A percentile compares a stretch with the other conserved stretches of the same genome.
Evolutionary conservation across 1,140 invertebrate species (phyloP).

Genomic region (Tetramorium alpestre): DNA sequence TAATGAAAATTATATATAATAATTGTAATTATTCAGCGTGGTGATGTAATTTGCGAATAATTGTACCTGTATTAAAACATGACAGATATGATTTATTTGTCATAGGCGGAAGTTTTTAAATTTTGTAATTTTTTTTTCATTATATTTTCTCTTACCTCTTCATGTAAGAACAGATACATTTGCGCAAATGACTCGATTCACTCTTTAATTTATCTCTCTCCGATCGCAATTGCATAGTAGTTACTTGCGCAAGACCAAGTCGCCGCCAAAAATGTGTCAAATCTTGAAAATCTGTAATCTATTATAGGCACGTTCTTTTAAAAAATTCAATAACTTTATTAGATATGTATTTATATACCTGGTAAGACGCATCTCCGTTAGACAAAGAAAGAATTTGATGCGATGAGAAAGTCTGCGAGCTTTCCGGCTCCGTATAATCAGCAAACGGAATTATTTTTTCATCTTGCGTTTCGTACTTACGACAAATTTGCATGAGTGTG

Average conservation of each 20-base stretch:
- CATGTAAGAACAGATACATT: slow-evolving; percentile 59
- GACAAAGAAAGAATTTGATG: background rate
- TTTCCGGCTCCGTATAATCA: background rate
- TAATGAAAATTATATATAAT: background rate
- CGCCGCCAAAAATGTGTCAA: slow-evolving; percentile 70
- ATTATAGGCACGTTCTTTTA: background rate
- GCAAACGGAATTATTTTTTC: slow-evolving; percentile 73
- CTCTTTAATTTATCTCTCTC: slow-evolving; percentile 55
- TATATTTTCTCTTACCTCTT: slow-evolving; percentile 6
- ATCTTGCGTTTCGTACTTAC: slow-evolving; percentile 77
- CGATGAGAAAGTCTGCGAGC: background rate
- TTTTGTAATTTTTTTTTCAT: background rate
- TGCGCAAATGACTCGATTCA: slow-evolving; percentile 56
- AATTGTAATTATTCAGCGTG: background rate
- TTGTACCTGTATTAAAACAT: slow-evolving; percentile 13
- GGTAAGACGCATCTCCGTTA: background rate
- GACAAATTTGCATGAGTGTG: slow-evolving; percentile 72
- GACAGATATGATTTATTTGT: background rate
- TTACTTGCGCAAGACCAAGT: slow-evolving; percentile 38
- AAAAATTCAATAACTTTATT: background rate
- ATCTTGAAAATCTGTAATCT: slow-evolving; percentile 63
- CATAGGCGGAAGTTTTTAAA: background rate
- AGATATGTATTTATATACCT: background rate
- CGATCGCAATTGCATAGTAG: slow-evolving; percentile 48
- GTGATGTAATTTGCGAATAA: background rate